These are phyloP conservation scores for Ectobius pallidus DNA, from an alignment of 2,888 invertebrate genomes.

Conservation along the genomic window DNA sequence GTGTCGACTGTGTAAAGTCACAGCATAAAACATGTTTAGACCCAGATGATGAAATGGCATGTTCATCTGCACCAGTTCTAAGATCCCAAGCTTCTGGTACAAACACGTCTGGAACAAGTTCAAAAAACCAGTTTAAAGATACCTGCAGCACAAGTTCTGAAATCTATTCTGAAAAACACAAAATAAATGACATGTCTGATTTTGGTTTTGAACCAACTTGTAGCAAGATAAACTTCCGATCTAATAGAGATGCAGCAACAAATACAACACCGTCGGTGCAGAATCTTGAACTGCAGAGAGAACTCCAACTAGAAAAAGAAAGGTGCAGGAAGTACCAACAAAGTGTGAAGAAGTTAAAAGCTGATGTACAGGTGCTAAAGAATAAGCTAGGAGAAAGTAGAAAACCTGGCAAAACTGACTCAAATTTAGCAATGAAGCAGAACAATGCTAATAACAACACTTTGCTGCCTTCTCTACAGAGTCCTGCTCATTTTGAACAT, in stretches of 20 bases:
- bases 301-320: constrained; percentile 40
- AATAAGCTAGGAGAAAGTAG: constrained; percentile 28
- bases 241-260: constrained; percentile 37
- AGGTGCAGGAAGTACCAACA: constrained; percentile 36
- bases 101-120: neutral
- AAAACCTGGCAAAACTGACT: constrained; percentile 26
- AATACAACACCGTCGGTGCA: constrained; percentile 30
- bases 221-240: neutral
- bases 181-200: neutral
- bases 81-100: too few relatives aligned
- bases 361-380: constrained; percentile 30
- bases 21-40: too few relatives aligned
- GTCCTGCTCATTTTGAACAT: constrained; percentile 30
- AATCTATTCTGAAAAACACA: neutral
- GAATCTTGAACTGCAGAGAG: constrained; percentile 34
- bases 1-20: too few relatives aligned
- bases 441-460: constrained; percentile 19
- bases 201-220: neutral
- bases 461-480: constrained; percentile 12
- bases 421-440: constrained; percentile 23
- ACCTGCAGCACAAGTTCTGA: neutral
- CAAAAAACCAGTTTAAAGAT: neutral
- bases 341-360: constrained; percentile 35
- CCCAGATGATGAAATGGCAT: too few relatives aligned
- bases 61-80: too few relatives aligned